Conservation (phyloP, 2,113 vertebrate genomes). For the Monarcha castaneiventris region DNA sequence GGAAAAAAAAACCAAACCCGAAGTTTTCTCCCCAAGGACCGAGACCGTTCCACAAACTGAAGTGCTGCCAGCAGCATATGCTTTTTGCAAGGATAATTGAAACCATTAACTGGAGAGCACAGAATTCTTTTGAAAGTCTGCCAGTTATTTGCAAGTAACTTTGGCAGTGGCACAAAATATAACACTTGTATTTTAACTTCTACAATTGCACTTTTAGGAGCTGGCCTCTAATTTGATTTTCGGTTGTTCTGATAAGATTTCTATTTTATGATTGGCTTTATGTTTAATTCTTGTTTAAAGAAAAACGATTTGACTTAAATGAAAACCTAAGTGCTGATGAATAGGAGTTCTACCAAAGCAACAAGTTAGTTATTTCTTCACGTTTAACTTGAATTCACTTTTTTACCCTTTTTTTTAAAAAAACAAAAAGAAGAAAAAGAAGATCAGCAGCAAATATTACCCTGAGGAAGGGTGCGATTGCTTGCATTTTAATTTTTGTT, state of each 20-base stretch:
- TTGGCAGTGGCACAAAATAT: constrained; percentile 75
- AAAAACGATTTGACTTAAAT: constrained; percentile 72
- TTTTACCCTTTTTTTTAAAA: constrained; percentile 69
- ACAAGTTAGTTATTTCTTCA: constrained; percentile 73
- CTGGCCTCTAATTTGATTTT: constrained; percentile 80
- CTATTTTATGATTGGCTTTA: constrained; percentile 79
- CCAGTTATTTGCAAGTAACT: constrained; percentile 74
- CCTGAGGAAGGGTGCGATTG: constrained; percentile 55
- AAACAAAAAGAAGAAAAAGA: background rate
- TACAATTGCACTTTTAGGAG: constrained; percentile 78
- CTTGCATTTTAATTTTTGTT: constrained; percentile 62
- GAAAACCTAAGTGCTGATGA: constrained; percentile 79
- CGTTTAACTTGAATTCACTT: constrained; percentile 75
- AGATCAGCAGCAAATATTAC: constrained; percentile 31
- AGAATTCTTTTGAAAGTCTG: constrained; percentile 76
- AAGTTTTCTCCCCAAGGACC: constrained; percentile 61
- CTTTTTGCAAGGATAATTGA: constrained; percentile 76
- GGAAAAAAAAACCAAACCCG: background rate
- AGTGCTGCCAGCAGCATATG: constrained; percentile 69
- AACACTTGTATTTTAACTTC: constrained; percentile 74
- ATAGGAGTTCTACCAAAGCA: constrained; percentile 77
- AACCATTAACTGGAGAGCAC: constrained; percentile 77
- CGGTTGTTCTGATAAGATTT: constrained; percentile 75
- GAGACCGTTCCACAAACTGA: constrained; percentile 69
- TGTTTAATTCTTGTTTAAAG: constrained; percentile 74